Base-by-base conservation (phyloP, 2,888 invertebrate genomes). In the Leucoptera coffeella region DNA sequence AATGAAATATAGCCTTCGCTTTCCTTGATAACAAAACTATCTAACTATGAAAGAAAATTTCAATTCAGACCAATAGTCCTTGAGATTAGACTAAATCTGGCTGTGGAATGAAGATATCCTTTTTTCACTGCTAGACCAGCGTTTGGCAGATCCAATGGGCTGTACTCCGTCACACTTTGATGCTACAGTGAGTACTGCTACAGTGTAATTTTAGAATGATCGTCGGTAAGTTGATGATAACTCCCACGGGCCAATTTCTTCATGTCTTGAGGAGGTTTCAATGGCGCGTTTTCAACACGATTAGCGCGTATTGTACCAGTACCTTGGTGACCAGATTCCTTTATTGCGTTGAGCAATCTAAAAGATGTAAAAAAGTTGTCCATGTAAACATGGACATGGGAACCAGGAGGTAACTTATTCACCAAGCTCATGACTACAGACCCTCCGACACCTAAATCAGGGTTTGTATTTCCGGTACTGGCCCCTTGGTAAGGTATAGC, bases 401-500 rank as follows among this genome's bases (percentile, higher is more conserved):
- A n/a, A n/a, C n/a, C n/a, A n/a, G n/a, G n/a, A n/a, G 30, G 30
- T n/a, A 30, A 17, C 22, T 30, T 28, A 8, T 12, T 12, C 22
- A 31, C 22, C 2, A 33, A 27, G 14, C 29, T 27, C 22, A 28
- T 20, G 12, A 33, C 33, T 17, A 33, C 28, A 12, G 27, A 30
- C 4, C n/a, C n/a, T n/a, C n/a, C n/a, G n/a, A n/a, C n/a, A n/a
- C n/a, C n/a, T n/a, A n/a, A n/a, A n/a, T n/a, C 28, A n/a, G 31
- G 32, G 25, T 29, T 25, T 17, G 29, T 31, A 29, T 30, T 28
- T 14, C 19, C 15, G 8, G 29, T 34, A 8, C 35, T 27, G 21
- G 27, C 34, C 12, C 41, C 42, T 32, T 42, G 42, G 34, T 38
- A 37, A 5, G 40, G 40, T 23, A 43, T 39, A 26, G 37, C 35